Base-by-base conservation (phyloP, 2,888 invertebrate species). In the Clunio marinus region DNA sequence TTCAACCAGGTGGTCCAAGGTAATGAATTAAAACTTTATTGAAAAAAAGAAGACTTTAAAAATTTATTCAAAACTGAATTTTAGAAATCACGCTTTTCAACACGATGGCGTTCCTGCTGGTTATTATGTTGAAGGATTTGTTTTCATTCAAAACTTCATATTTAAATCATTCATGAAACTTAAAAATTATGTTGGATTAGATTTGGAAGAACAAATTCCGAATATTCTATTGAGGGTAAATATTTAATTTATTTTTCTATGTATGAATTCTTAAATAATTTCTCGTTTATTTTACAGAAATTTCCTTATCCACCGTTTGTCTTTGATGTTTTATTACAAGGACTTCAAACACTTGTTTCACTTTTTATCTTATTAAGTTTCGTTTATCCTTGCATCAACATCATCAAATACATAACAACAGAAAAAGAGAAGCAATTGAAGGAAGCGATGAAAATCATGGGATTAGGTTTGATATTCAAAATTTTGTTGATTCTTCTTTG, bases 361-460 rank as follows among this genome's bases (percentile, higher is more conserved):
- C 77, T 89, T 71, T 84, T 93, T 32, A 79, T 93, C 17, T 81
- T 91, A 77, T 79, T 93, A 22, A 89, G 90, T 73, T 92, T 88
- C 74, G 84, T 89, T 69, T 89, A 91, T 75, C 85, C 88, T 0
- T 86, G 87, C 51, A 85, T 90, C 24, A 88, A 89, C 73, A 87
- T 88, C 24, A 85, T 88, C 8, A 86, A 88, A 76, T 83, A 63
- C 25, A 70, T 73, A n/a, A 71, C 73, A 4, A 28, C 25, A 1
- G 74, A 74, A 69, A 73, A 73, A 22, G 72, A 73, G 22, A 66
- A 70, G 4, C 71, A 72, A 63, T 65, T 74, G 1, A 73, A 73
- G 88, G 91, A 91, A 81, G 84, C 89, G 1, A 88, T 92, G 88
- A 89, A 89, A 81, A 88, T 93, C 79, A 91, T 92, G 87, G 93